Evolutionary conservation across 2,113 vertebrate species (phyloP).

Genomic region (mouse (Mus musculus)): DNA sequence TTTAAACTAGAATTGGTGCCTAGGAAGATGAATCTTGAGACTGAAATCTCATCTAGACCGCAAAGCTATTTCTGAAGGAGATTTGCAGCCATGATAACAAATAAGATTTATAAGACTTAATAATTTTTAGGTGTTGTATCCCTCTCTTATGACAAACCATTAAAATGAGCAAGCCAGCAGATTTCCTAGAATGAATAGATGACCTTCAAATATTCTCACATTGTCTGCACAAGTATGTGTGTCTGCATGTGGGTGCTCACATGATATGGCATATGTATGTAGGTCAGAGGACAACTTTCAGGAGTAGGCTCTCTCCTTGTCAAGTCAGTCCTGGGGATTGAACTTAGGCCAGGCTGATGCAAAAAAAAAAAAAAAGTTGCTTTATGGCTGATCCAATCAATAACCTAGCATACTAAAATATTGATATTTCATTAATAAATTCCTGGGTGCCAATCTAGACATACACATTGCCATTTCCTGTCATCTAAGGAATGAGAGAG

Average conservation of each 20-base stretch:
- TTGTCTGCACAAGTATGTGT: not conserved
- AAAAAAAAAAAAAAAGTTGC: not conserved
- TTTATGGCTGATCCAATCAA: not conserved
- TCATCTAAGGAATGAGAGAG: not conserved
- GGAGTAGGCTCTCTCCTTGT: not conserved
- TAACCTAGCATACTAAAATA: not conserved
- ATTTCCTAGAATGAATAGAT: not conserved
- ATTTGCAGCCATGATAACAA: slow-evolving; percentile 41
- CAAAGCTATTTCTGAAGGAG: slow-evolving; percentile 8
- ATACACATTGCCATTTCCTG: not conserved
- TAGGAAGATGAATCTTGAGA: not conserved
- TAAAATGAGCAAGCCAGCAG: slow-evolving; percentile 41
- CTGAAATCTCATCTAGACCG: not conserved
- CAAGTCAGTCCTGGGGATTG: not conserved
- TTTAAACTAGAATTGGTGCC: not conserved
- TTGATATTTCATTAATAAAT: slow-evolving; percentile 47
- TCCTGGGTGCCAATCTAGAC: not conserved
- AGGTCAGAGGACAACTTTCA: not conserved
- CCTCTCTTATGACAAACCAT: slow-evolving; percentile 30
- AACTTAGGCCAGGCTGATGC: not conserved
- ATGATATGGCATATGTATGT: not conserved
- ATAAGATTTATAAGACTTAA: slow-evolving; percentile 41
- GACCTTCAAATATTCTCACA: not conserved
- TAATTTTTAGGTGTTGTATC: not conserved
- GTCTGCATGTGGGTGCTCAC: not conserved